Base-by-base conservation (phyloP, 2,888 invertebrate species). In the Rhamphomyia laevipes region DNA sequence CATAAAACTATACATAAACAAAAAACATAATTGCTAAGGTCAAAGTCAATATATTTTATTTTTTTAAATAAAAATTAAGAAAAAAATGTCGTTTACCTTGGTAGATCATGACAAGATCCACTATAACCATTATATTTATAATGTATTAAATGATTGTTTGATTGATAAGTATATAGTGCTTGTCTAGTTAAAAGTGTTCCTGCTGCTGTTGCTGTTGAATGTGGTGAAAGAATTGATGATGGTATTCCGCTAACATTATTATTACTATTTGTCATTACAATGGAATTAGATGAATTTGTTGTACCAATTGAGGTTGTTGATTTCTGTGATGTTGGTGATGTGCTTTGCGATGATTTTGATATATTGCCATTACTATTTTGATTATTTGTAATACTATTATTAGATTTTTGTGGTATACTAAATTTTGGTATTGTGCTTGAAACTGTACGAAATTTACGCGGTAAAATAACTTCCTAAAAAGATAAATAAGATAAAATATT, bases 121-220 rank as follows among this genome's bases (percentile, higher is more conserved):
- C 91, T 85, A 66, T 93, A 96, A 43, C 80, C 81, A 63, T 78
- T 82, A 66, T 94, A 95, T 70, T 94, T 95, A 70, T 88, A 95
- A 66, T 89, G 85, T 53, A 96, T 82, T 54, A 91, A 77, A 72
- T 87, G 86, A 84, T 92, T 92, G 63, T 88, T 86, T 51, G 86
- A 83, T 5, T 86, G 84, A 68, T 95, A 95, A 57, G 86, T 78
- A 58, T 78, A 76, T 40, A 80, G 62, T 1, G 80, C 77, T 58
- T 80, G 80, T 16, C 78, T 70, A 2, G 80, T 80, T 55, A 80
- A 73, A 51, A 79, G 63, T 1, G 77, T 76, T 50, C 79, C 70
- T 63, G 57, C 56, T 15, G 60, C 59, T 4, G 56, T 53, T 4
- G 45, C 45, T 30, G 23, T 46, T 43, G 55, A 52, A 17, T 47